These are phyloP conservation scores for Euthynnus affinis DNA, from an alignment of 2,797 vertebrate genomes.

Conservation along the genomic window DNA sequence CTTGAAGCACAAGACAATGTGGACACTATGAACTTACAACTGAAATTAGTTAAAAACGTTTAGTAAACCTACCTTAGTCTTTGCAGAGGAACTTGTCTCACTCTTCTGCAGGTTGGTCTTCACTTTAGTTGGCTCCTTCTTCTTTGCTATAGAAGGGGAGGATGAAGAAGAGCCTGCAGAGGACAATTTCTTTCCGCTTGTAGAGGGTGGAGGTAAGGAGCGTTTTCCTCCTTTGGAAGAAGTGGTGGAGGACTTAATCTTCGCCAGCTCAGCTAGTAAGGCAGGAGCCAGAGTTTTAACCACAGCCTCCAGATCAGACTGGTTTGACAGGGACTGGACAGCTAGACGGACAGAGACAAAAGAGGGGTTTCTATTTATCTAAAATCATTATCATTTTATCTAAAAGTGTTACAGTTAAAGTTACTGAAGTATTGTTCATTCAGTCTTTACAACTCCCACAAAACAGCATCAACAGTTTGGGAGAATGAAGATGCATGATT, in stretches of 20 bases:
- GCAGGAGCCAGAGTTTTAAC: slow-evolving; percentile 87
- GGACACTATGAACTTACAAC: background rate
- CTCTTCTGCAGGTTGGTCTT: slow-evolving; percentile 3
- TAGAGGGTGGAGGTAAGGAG: slow-evolving; percentile 7
- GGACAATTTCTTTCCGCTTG: background rate
- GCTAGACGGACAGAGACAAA: slow-evolving; percentile 37
- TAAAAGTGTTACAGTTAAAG: no score
- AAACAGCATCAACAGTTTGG: no score
- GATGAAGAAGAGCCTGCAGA: slow-evolving; percentile 20
- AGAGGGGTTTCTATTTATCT: background rate
- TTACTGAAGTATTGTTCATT: no score
- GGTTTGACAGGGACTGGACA: slow-evolving; percentile 61
- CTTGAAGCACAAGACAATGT: background rate
- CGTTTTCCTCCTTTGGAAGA: slow-evolving; percentile 32
- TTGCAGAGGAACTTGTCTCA: slow-evolving; percentile 11
- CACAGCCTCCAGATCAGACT: slow-evolving; percentile 79
- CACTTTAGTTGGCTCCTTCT: background rate
- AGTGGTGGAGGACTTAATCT: slow-evolving; percentile 77
- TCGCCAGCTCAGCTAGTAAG: slow-evolving; percentile 84
- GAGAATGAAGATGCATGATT: no score
- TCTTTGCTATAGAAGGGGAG: slow-evolving; percentile 3
- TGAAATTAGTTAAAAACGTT: no score
- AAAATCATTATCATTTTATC: no score
- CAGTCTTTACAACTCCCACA: no score
- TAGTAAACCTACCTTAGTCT: no score